Percentiles rank a stretch among this genome's conserved stretches.
Conservation (phyloP, 2,888 invertebrate genomes). For the Amphiduros pacificus region DNA sequence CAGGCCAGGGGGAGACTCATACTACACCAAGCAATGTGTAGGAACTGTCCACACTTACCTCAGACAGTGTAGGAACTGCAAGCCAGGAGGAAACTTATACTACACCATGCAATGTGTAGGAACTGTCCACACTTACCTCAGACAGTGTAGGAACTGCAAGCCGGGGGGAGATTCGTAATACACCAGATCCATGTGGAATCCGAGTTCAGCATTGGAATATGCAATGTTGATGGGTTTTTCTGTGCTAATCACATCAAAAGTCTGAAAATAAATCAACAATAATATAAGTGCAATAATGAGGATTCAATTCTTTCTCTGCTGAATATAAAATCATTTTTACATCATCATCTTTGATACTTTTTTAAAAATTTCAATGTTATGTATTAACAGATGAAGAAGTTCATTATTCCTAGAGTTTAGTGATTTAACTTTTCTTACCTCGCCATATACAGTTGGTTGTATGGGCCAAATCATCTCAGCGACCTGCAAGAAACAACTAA, state of each 20-base stretch:
- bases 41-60: no score
- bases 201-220: slow-evolving; percentile 40
- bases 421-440: slow-evolving; percentile 15
- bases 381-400: no score
- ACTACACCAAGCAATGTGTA: slow-evolving; percentile 51
- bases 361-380: no score
- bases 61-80: slow-evolving; percentile 50
- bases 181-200: slow-evolving; percentile 48
- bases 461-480: slow-evolving; percentile 29
- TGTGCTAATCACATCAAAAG: slow-evolving; percentile 42
- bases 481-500: slow-evolving; percentile 16
- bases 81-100: slow-evolving; percentile 53
- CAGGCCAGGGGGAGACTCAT: slow-evolving; percentile 53
- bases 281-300: not conserved
- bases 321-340: not conserved
- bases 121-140: slow-evolving; percentile 36
- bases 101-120: no score
- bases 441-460: slow-evolving; percentile 33
- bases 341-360: no score
- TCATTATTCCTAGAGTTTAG: no score
- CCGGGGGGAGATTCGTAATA: slow-evolving; percentile 56
- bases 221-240: slow-evolving; percentile 50
- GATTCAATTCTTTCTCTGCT: not conserved
- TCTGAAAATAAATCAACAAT: slow-evolving; percentile 22
- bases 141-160: slow-evolving; percentile 49